Evolutionary conservation across 2,888 invertebrate species (phyloP), one percentile per base, ranked within the genome.

Genomic region (Drosophila tanythrix): DNA sequence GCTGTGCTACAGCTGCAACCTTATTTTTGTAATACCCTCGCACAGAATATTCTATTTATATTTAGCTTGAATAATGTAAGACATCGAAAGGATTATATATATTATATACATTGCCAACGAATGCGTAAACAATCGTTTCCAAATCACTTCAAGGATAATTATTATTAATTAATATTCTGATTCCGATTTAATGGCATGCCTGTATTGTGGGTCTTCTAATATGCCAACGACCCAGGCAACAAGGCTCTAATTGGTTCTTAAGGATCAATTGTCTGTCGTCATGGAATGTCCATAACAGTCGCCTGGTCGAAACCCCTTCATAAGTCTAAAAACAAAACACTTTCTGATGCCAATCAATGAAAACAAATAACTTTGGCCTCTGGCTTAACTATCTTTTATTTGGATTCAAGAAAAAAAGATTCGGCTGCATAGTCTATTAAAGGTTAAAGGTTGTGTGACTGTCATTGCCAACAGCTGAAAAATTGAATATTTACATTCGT

Each of bases 1-100:
- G 58, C 67, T 70, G 55, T 29, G 10, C 25, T 11, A 27, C 58
- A 40, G 25, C n/a, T 35, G 25, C 35, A 18, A 43, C 3, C 36
- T n/a, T 27, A 27, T 27, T 21, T 55, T 27, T 27, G 18, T 5
- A 27, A 50, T 25, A 25, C 10, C 27, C 27, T 50, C 15, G 50
- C 18, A 18, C 15, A 18, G 6, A 27, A 50, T 4, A 6, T 18
- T 18, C 4, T 10, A 5, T 50, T 48, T 21, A 1, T 2, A 21
- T 15, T 8, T 48, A 1, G 8, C 15, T 48, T 25, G 3, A 50
- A 50, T 27, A 50, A 50, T 27, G 10, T 50, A 10, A 18, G 4
- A 25, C 21, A 43, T 21, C 15, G 21, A 21, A 21, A 6, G 21
- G 21, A 43, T 38, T 8, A 38, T 43, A 21, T 21, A 11, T 11